Percentiles rank a stretch among this genome's conserved stretches.
Evolutionary conservation across 2,888 invertebrate species (phyloP).

Genomic region (Tiliacea aurago): DNA sequence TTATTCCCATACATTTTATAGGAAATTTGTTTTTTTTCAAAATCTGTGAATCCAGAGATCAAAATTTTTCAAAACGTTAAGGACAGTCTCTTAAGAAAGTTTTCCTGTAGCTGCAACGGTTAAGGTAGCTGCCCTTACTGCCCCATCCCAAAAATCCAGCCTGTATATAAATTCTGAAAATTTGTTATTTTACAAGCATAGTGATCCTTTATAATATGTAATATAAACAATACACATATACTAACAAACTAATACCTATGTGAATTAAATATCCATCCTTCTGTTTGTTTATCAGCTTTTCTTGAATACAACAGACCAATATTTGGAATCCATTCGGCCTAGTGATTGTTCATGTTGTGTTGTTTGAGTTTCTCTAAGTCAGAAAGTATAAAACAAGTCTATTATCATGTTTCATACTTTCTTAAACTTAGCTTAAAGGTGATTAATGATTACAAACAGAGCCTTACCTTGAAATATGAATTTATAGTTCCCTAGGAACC

Average conservation of each 20-base stretch:
- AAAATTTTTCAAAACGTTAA: no score
- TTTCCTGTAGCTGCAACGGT: no score
- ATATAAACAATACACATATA: background rate
- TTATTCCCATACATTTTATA: no score
- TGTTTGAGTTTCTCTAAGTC: background rate
- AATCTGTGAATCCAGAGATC: no score
- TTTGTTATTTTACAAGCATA: background rate
- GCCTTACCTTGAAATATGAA: conserved; percentile 6
- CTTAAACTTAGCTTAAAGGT: background rate
- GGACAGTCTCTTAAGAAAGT: no score
- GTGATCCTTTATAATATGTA: background rate
- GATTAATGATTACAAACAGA: background rate
- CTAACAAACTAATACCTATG: no score
- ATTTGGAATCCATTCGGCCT: background rate
- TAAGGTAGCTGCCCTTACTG: no score
- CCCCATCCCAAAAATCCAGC: no score
- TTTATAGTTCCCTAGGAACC: background rate
- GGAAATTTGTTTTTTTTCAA: no score
- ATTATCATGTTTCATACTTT: background rate
- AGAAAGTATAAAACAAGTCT: background rate
- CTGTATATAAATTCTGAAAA: no score
- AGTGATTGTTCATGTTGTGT: background rate
- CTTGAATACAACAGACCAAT: background rate
- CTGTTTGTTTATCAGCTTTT: background rate
- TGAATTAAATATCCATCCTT: background rate